Percentiles rank a stretch among this genome's conserved stretches.
phyloP scores from a whole-genome alignment of 2,797 vertebrate species.

The Bradypodion ventrale region DNA sequence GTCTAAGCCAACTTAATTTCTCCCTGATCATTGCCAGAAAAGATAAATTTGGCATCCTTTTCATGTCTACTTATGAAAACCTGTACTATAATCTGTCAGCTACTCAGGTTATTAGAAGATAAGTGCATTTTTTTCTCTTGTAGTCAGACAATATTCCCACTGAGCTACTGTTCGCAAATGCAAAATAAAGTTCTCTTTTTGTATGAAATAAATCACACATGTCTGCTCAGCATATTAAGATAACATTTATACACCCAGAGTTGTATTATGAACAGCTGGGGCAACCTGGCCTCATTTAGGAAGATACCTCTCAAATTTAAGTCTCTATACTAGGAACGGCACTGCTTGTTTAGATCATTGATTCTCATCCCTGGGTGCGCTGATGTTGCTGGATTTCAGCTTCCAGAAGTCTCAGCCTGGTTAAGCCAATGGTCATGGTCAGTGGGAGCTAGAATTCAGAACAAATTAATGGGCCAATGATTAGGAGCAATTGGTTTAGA shows the following conservation, averaged over 20 bases:
- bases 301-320: background rate
- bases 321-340: background rate
- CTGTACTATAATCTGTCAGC: constrained; percentile 67
- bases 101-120: constrained; percentile 52
- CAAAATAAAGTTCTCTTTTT: constrained; percentile 32
- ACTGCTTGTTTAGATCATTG: background rate
- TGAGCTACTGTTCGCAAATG: constrained; percentile 44
- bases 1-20: constrained; percentile 51
- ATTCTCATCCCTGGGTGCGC: no score
- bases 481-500: no score
- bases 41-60: constrained; percentile 65
- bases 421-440: no score
- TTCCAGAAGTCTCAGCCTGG: no score
- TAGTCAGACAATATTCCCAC: constrained; percentile 46
- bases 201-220: constrained; percentile 54
- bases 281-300: background rate
- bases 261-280: background rate
- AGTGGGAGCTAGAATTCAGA: no score
- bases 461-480: no score
- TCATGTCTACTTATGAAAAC: constrained; percentile 65
- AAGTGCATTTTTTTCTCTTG: background rate
- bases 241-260: constrained; percentile 14
- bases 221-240: constrained; percentile 40
- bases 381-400: no score
- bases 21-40: constrained; percentile 56